Conservation (phyloP, 2,797 vertebrate species). For the Xiphophorus birchmanni region DNA sequence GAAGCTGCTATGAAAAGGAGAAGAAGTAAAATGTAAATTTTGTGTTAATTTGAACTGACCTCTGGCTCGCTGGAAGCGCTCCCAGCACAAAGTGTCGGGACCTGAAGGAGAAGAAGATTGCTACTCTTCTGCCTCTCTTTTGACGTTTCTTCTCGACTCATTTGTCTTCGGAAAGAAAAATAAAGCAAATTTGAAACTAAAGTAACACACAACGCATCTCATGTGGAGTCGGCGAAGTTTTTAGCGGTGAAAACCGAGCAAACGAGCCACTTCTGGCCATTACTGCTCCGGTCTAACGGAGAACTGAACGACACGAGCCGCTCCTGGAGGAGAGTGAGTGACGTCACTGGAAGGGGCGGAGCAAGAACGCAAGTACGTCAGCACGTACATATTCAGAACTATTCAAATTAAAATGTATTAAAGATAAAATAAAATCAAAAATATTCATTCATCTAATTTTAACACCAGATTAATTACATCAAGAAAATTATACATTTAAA, state of each 20-base stretch:
- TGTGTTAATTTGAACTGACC: constrained; percentile 43
- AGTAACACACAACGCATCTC: neutral
- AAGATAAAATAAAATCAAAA: neutral
- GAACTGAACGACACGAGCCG: constrained; percentile 18
- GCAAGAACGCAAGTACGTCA: neutral
- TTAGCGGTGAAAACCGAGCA: neutral
- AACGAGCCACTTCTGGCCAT: rapidly evolving
- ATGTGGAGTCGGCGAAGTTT: constrained; percentile 15
- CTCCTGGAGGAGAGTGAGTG: constrained; percentile 1
- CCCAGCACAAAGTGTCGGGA: constrained; percentile 8
- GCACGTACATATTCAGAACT: neutral
- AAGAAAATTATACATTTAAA: neutral
- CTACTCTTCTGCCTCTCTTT: constrained; percentile 16
- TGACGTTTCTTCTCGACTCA: constrained; percentile 10
- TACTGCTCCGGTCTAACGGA: constrained; percentile 29
- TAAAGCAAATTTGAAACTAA: rapidly evolving
- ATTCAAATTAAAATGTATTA: neutral
- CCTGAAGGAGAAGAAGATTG: constrained; percentile 23
- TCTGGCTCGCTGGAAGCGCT: constrained; percentile 24
- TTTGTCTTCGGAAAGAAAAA: neutral
- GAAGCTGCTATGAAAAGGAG: rapidly evolving
- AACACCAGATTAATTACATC: neutral
- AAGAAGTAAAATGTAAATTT: neutral
- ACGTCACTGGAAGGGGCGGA: constrained; percentile 39
- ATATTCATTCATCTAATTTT: neutral